phyloP scores from a whole-genome alignment of 2,888 invertebrate genomes.

The Leptinotarsa haldemani region DNA sequence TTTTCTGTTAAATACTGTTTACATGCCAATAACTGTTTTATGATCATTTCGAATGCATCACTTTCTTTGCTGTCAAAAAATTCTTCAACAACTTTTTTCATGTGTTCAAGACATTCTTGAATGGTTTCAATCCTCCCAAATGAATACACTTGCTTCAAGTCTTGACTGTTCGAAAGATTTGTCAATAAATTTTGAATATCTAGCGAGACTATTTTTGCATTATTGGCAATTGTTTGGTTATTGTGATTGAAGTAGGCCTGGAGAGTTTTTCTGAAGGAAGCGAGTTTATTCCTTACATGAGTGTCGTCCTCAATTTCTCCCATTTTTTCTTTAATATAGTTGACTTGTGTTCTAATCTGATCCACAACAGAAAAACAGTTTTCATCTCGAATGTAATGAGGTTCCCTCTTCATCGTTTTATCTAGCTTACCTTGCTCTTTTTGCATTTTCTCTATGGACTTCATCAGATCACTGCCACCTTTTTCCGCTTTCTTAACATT shows the following conservation, averaged over 20 bases:
- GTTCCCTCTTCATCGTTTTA: neutral
- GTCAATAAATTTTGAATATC: conserved; percentile 45
- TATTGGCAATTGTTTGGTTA: conserved; percentile 44
- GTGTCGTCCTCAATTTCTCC: conserved; percentile 41
- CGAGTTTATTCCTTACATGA: conserved; percentile 43
- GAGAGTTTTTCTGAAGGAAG: conserved; percentile 39
- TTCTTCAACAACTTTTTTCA: conserved; percentile 36
- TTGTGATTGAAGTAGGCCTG: conserved; percentile 37
- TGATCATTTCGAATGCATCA: conserved; percentile 41
- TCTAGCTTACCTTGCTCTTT: neutral
- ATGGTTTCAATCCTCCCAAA: conserved; percentile 37
- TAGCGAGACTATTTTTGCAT: conserved; percentile 43
- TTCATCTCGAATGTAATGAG: conserved; percentile 10
- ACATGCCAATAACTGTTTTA: conserved; percentile 33
- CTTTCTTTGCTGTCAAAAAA: conserved; percentile 42
- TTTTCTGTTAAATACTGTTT: conserved; percentile 35
- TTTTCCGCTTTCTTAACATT: conserved; percentile 11
- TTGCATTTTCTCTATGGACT: neutral
- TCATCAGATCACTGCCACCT: neutral
- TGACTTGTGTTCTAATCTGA: conserved; percentile 48
- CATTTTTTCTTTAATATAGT: conserved; percentile 49
- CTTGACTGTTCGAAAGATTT: conserved; percentile 27
- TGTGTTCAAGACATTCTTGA: conserved; percentile 32
- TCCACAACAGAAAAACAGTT: conserved; percentile 47
- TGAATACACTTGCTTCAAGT: conserved; percentile 11